Evolutionary conservation across 2,888 invertebrate genomes (phyloP).

Genomic region (Melanchra persicariae): DNA sequence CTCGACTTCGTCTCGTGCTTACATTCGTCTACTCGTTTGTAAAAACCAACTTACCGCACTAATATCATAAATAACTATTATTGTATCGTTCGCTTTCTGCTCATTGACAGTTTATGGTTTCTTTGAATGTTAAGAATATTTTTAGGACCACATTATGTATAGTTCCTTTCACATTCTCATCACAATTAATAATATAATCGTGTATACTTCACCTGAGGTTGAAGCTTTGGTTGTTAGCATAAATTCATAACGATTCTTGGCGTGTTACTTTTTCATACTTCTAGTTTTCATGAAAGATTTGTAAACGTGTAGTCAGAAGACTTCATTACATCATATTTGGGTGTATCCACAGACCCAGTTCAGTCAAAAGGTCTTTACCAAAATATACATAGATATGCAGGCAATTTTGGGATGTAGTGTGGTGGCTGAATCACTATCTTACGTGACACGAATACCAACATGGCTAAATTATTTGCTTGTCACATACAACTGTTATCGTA

Average conservation of each 20-base stretch:
- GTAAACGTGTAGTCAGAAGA: neutral
- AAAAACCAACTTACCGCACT: no score
- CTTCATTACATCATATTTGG: constrained; percentile 8
- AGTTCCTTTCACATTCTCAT: no score
- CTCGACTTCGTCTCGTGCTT: no score
- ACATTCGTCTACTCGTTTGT: no score
- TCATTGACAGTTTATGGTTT: no score
- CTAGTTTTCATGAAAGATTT: no score
- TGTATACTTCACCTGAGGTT: neutral
- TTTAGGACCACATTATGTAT: no score
- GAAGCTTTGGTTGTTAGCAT: neutral
- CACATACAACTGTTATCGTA: constrained; percentile 54
- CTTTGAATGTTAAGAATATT: no score
- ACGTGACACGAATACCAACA: constrained; percentile 52
- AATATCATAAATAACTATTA: no score
- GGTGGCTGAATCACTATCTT: constrained; percentile 51
- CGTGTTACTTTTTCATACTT: neutral
- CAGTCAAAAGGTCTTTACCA: constrained; percentile 24
- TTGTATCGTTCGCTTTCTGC: no score
- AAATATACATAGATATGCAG: constrained; percentile 42
- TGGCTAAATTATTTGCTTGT: constrained; percentile 58
- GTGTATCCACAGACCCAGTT: constrained; percentile 8
- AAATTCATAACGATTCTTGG: neutral
- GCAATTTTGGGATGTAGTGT: constrained; percentile 56
- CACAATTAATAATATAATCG: no score